These are phyloP conservation scores for Galaxias olidus DNA, from an alignment of 2,797 vertebrate genomes.

Conservation along the genomic window DNA sequence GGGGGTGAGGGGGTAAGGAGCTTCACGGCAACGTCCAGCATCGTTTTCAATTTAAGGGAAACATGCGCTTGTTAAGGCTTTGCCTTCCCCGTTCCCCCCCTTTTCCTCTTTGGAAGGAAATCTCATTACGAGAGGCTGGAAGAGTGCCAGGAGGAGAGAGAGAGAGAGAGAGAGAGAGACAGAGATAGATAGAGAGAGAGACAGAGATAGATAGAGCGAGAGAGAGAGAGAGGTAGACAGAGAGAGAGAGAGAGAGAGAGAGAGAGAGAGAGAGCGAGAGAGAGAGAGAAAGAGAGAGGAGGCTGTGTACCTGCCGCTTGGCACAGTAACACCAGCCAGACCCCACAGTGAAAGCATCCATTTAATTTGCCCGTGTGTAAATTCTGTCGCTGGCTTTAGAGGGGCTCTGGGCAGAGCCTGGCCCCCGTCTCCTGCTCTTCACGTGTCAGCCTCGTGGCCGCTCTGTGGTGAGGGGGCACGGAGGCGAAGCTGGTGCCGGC, in stretches of 20 bases:
- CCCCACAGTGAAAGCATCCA: constrained; percentile 37
- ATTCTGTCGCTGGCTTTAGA: constrained; percentile 21
- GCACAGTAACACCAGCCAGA: constrained; percentile 27
- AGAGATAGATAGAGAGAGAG: too few species aligned
- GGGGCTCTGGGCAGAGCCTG: constrained; percentile 26
- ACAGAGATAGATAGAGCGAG: too few species aligned
- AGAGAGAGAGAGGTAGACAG: background rate
- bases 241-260: background rate
- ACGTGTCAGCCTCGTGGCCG: constrained; percentile 9
- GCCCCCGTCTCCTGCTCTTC: constrained; percentile 2
- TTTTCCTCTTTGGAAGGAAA: constrained; percentile 23
- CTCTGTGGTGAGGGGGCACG: constrained; percentile 16
- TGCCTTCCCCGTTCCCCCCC: constrained; percentile 7
- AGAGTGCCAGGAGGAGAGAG: constrained; percentile 45
- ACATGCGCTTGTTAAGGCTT: constrained; percentile 37
- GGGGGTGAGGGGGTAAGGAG: background rate
- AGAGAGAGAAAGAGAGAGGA: constrained; percentile 10
- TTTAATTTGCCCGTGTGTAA: constrained; percentile 59
- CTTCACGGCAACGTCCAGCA: constrained; percentile 41
- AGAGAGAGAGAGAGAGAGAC: constrained; percentile 8
- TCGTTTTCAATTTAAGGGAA: constrained; percentile 54
- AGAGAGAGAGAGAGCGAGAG: background rate
- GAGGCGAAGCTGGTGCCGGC: constrained; percentile 4
- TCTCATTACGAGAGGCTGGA: constrained; percentile 48
- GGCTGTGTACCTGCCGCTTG: constrained; percentile 43